Evolutionary conservation across 1,140 invertebrate species (phyloP).

Genomic region (Delia radicum): DNA sequence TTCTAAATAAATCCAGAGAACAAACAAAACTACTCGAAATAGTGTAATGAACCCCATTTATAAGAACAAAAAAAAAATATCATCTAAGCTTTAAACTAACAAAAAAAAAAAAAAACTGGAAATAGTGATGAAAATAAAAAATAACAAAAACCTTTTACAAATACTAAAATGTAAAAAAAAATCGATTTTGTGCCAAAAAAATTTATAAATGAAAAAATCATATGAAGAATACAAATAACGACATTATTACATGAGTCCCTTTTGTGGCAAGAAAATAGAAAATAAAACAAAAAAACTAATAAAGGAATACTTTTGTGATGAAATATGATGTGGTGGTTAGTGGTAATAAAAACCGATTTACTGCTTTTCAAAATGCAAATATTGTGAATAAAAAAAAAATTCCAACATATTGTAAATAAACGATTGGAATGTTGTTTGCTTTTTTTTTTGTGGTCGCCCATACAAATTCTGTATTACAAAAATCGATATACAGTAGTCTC

Average conservation of each 20-base stretch:
- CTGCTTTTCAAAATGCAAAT: not conserved
- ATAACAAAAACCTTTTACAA: not conserved
- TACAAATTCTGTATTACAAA: no score
- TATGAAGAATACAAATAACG: not conserved
- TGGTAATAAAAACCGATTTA: not conserved
- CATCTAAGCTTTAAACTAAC: not conserved
- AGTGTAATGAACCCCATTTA: not conserved
- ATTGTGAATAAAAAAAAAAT: not conserved
- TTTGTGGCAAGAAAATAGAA: not conserved
- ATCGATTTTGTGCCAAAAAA: not conserved
- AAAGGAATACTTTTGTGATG: not conserved
- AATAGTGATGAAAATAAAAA: not conserved
- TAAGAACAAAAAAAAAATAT: not conserved
- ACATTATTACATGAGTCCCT: not conserved
- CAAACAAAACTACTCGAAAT: not conserved
- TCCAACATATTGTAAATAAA: not conserved
- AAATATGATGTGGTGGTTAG: not conserved
- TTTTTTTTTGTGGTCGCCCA: no score
- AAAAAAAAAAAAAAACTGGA: not conserved
- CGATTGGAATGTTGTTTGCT: no score
- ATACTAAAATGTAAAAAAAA: not conserved
- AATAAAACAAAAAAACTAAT: not conserved
- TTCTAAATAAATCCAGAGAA: no score
- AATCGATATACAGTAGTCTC: no score
- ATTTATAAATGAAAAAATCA: not conserved